These are phyloP conservation scores for Holcopasites calliopsidis DNA, from an alignment of 1,140 invertebrate species.

Conservation along the genomic window DNA sequence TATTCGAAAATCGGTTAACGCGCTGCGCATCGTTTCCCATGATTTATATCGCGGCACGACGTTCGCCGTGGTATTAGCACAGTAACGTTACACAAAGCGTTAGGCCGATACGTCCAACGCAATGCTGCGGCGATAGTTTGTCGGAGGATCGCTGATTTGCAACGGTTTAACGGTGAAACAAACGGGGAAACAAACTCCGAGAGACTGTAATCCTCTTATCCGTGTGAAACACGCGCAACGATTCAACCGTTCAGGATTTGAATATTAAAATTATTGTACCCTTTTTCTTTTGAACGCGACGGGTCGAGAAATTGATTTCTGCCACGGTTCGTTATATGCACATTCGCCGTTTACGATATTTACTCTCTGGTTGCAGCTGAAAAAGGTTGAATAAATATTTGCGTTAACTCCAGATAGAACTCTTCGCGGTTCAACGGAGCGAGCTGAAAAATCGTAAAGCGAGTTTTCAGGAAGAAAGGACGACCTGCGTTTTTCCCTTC, in stretches of 20 bases:
- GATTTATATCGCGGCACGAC: neutral
- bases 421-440: neutral
- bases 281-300: neutral
- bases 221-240: neutral
- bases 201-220: neutral
- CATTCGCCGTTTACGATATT: conserved; percentile 6
- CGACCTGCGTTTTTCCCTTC: neutral
- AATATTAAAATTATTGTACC: neutral
- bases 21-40: neutral
- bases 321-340: neutral
- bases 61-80: neutral
- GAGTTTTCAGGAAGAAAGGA: neutral
- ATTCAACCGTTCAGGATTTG: neutral
- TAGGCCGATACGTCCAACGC: neutral
- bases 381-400: conserved; percentile 4
- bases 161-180: neutral
- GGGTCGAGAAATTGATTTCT: neutral
- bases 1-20: conserved; percentile 5
- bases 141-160: neutral
- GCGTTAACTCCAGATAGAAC: neutral
- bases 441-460: neutral
- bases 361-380: neutral
- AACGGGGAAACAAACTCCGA: neutral
- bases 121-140: too few relatives aligned
- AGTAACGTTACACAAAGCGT: neutral